Conservation (phyloP, 2,113 vertebrate genomes). For the Eudyptes chrysolophus region DNA sequence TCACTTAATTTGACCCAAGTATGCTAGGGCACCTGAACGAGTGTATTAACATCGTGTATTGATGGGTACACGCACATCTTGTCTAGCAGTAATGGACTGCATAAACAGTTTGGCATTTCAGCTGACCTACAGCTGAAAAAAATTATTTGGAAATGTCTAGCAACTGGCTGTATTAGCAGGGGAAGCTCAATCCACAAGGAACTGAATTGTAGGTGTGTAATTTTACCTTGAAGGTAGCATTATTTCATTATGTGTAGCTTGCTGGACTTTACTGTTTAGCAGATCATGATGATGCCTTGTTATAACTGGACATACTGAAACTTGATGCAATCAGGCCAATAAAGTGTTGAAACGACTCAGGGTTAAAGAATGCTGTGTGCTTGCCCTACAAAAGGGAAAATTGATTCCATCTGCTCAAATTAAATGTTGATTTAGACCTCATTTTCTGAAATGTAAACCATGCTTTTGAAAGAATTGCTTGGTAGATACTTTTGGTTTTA, state of each 20-base stretch:
- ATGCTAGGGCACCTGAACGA: neutral
- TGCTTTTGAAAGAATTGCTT: constrained; percentile 16
- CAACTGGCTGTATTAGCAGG: neutral
- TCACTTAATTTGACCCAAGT: neutral
- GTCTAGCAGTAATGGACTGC: neutral
- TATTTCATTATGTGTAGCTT: neutral
- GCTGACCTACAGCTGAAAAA: neutral
- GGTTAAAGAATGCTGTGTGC: neutral
- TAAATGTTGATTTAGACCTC: constrained; percentile 57
- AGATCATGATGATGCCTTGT: neutral
- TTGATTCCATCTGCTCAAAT: constrained; percentile 63
- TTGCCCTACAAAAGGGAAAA: constrained; percentile 42
- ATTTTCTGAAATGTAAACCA: constrained; percentile 57
- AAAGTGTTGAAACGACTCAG: constrained; percentile 33
- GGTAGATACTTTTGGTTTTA: constrained; percentile 12
- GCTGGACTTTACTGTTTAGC: neutral
- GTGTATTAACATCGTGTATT: neutral
- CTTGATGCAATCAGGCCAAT: neutral
- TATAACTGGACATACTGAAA: constrained; percentile 5
- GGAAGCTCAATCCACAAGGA: neutral
- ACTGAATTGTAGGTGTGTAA: neutral
- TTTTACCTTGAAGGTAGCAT: neutral
- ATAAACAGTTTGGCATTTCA: neutral
- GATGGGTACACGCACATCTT: neutral
- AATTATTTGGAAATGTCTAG: neutral